phyloP scores from a whole-genome alignment of 1,140 invertebrate species.

The Drosophila pruinosa region DNA sequence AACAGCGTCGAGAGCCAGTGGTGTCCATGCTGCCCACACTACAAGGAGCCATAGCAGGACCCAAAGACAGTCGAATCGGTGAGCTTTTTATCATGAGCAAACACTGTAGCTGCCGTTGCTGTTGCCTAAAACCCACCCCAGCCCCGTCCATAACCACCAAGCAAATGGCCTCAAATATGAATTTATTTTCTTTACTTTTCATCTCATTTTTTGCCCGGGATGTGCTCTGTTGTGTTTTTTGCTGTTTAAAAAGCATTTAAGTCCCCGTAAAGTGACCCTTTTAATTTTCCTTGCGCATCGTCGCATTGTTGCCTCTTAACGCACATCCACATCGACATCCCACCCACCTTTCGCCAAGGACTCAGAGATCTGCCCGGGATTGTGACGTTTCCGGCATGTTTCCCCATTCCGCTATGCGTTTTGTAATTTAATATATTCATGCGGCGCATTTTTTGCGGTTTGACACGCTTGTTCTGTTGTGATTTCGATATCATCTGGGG shows the following conservation, averaged over 20 bases:
- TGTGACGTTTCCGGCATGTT: conserved; percentile 38
- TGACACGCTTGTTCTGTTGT: conserved; percentile 79
- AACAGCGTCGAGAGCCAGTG: conserved; percentile 47
- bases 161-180: conserved; percentile 65
- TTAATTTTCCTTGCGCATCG: conserved; percentile 74
- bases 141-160: conserved; percentile 2
- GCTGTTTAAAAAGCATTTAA: conserved; percentile 61
- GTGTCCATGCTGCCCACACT: neutral
- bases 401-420: neutral
- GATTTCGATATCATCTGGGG: conserved; percentile 55
- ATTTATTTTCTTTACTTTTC: conserved; percentile 81
- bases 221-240: conserved; percentile 47
- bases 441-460: conserved; percentile 74
- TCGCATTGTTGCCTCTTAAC: conserved; percentile 76
- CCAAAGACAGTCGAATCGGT: conserved; percentile 40
- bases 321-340: conserved; percentile 41
- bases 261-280: conserved; percentile 82
- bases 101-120: conserved; percentile 42
- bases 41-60: neutral
- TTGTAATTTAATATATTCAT: conserved; percentile 78
- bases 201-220: conserved; percentile 62
- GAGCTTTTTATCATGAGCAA: conserved; percentile 64
- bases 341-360: conserved; percentile 22
- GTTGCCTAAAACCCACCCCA: neutral
- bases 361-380: conserved; percentile 11